Evolutionary conservation across 2,113 vertebrate genomes (phyloP).

Genomic region (Scortum barcoo): DNA sequence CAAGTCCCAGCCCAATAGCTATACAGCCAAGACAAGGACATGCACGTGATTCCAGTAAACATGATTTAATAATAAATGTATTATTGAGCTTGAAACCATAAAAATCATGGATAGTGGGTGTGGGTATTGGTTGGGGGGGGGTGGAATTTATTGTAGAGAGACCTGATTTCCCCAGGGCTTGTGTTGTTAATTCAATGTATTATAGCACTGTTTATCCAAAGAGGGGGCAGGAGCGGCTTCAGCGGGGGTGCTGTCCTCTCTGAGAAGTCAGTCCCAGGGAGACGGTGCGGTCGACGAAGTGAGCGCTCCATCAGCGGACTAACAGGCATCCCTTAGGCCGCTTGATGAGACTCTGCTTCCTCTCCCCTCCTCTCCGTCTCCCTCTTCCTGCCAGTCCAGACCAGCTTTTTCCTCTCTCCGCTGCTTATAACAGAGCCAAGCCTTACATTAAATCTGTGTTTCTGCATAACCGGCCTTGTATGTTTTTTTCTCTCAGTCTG

Average conservation of each 20-base stretch:
- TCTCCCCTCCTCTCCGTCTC: slow-evolving; percentile 23
- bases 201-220: slow-evolving; percentile 70
- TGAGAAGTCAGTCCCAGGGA: slow-evolving; percentile 27
- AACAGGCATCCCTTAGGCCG: slow-evolving; percentile 40
- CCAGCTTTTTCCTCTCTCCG: slow-evolving; percentile 85
- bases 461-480: slow-evolving; percentile 84
- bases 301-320: slow-evolving; percentile 33
- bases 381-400: slow-evolving; percentile 72
- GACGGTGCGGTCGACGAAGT: slow-evolving; percentile 5
- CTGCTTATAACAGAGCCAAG: slow-evolving; percentile 79
- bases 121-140: slow-evolving; percentile 18
- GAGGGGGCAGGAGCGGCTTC: slow-evolving; percentile 34
- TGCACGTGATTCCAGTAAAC: slow-evolving; percentile 62
- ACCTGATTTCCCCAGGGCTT: slow-evolving; percentile 80
- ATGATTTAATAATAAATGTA: slow-evolving; percentile 70
- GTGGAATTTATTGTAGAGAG: slow-evolving; percentile 71
- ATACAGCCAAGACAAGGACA: slow-evolving; percentile 39
- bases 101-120: slow-evolving; percentile 55
- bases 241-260: slow-evolving; percentile 19
- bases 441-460: slow-evolving; percentile 88
- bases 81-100: slow-evolving; percentile 74
- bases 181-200: slow-evolving; percentile 77
- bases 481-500: slow-evolving; percentile 71
- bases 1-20: slow-evolving; percentile 38
- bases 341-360: slow-evolving; percentile 22